Conservation (phyloP, 2,113 vertebrate species). For the Lasiurus cinereus region DNA sequence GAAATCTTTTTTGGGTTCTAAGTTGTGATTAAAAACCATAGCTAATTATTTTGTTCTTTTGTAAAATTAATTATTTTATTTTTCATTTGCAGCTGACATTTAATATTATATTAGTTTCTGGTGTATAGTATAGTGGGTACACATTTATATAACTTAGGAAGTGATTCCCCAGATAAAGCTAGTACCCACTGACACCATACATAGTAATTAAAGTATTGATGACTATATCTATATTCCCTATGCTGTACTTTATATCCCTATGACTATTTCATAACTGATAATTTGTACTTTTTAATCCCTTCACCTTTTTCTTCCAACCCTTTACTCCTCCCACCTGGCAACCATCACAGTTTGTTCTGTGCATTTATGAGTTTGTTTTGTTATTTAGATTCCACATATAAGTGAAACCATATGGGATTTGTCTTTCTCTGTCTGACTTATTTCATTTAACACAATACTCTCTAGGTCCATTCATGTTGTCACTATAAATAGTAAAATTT, state of each 20-base stretch:
- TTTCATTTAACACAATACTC: not conserved
- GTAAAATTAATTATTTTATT: not conserved
- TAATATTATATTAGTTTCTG: not conserved
- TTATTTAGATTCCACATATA: not conserved
- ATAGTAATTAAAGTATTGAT: not conserved
- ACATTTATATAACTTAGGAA: not conserved
- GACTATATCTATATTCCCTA: not conserved
- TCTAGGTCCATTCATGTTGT: not conserved
- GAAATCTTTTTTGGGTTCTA: not conserved
- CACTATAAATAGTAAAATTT: not conserved
- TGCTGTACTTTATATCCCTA: not conserved
- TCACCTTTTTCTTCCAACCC: not conserved
- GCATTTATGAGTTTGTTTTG: not conserved
- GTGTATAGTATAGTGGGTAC: not conserved
- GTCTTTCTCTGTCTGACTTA: not conserved
- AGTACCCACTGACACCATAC: not conserved
- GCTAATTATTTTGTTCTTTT: not conserved
- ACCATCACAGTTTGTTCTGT: not conserved
- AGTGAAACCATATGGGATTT: not conserved
- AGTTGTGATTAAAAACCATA: constrained; percentile 31
- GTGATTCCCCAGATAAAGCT: not conserved
- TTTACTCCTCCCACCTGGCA: not conserved
- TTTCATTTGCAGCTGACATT: not conserved
- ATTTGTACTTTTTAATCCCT: not conserved
- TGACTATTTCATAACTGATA: not conserved